Evolutionary conservation across 2,888 invertebrate genomes (phyloP).

Genomic region (Sinopyrophorus schimmeli): DNA sequence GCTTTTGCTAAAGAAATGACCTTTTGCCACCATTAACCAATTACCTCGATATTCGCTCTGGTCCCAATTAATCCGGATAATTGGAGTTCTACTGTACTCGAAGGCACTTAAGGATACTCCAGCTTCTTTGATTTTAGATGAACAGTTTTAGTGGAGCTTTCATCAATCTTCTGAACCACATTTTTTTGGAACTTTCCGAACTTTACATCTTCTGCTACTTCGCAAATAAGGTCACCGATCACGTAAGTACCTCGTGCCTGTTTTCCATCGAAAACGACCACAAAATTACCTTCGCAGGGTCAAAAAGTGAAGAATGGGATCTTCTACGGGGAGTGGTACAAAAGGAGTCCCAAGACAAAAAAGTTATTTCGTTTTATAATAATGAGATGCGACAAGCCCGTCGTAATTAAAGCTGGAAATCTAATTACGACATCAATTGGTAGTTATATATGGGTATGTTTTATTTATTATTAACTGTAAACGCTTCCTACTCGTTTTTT

Average conservation of each 20-base stretch:
- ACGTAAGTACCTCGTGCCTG: conserved; percentile 16
- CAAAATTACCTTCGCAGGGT: conserved; percentile 7
- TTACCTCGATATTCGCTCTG: too few relatives aligned
- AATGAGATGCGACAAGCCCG: conserved; percentile 24
- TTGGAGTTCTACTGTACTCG: too few relatives aligned
- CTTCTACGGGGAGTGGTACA: conserved; percentile 22
- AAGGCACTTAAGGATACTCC: not conserved
- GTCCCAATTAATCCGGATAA: too few relatives aligned
- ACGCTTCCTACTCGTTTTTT: not conserved
- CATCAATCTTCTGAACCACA: conserved; percentile 24
- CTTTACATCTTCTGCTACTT: conserved; percentile 29
- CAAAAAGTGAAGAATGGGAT: conserved; percentile 16
- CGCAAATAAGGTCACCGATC: conserved; percentile 20
- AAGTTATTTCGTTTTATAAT: conserved; percentile 16
- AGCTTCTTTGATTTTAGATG: conserved; percentile 20
- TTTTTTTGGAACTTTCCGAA: conserved; percentile 23
- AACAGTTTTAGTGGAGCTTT: conserved; percentile 22
- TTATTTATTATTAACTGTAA: not conserved
- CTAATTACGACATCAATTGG: conserved; percentile 20
- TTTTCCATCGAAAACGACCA: not conserved
- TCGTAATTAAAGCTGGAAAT: conserved; percentile 20
- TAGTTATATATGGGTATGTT: conserved; percentile 24
- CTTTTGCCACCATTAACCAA: too few relatives aligned
- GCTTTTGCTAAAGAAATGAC: too few relatives aligned
- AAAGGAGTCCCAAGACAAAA: conserved; percentile 5